These are phyloP conservation scores for Stichopus horrens DNA, from an alignment of 53 echinoderm and acorn worm genomes.

Conservation along the genomic window DNA sequence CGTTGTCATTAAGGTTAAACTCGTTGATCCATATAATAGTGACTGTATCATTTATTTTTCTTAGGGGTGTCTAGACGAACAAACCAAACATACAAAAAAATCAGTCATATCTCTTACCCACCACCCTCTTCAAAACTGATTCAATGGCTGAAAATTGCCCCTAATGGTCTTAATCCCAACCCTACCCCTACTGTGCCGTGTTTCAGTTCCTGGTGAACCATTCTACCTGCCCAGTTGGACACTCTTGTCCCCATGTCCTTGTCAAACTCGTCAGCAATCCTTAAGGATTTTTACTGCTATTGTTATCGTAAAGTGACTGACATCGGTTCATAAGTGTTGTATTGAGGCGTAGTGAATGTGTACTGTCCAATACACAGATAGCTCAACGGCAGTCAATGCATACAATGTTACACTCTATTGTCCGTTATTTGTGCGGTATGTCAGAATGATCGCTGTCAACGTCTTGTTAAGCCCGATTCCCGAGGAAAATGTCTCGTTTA, in stretches of 20 bases:
- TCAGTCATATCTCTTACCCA: constrained; percentile 27
- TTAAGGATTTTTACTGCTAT: neutral
- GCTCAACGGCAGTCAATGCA: neutral
- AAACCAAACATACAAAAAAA: neutral
- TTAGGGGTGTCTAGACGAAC: neutral
- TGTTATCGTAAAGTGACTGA: constrained; percentile 30
- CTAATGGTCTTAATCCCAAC: constrained; percentile 38
- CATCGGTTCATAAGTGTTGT: constrained; percentile 27
- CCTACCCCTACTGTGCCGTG: constrained; percentile 29
- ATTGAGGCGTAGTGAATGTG: neutral
- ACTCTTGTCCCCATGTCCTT: constrained; percentile 27
- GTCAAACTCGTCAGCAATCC: constrained; percentile 7
- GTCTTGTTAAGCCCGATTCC: neutral
- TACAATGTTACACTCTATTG: constrained; percentile 9
- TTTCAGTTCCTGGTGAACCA: constrained; percentile 7
- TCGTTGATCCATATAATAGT: too few species aligned
- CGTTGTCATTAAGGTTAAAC: neutral
- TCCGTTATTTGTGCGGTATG: neutral
- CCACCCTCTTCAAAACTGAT: neutral
- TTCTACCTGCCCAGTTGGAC: constrained; percentile 28
- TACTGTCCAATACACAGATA: neutral
- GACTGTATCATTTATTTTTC: too few species aligned
- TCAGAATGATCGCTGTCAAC: neutral
- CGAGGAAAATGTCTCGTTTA: neutral
- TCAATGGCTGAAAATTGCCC: constrained; percentile 22